Evolutionary conservation across 2,888 invertebrate genomes (phyloP).

Genomic region (Lycaena phlaeas): DNA sequence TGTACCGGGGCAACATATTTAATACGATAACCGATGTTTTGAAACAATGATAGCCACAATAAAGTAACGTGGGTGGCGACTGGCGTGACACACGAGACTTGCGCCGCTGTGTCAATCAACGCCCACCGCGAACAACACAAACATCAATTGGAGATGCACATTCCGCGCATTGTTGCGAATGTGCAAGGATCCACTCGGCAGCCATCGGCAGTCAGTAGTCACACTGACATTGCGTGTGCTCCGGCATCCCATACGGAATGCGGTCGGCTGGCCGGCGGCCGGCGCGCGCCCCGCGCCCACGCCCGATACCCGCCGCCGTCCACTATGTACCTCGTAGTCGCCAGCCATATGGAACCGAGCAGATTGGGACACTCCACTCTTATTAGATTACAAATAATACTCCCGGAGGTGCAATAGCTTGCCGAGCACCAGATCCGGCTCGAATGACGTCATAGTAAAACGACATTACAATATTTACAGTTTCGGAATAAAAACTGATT

Average conservation of each 20-base stretch:
- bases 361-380: conserved; percentile 42
- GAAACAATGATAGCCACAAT: conserved; percentile 12
- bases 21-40: neutral
- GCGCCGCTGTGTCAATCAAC: conserved; percentile 34
- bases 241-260: conserved; percentile 70
- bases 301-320: conserved; percentile 57
- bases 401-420: no score
- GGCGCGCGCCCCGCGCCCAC: conserved; percentile 33
- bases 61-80: conserved; percentile 15
- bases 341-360: conserved; percentile 62
- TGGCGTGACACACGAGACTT: conserved; percentile 26
- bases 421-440: conserved; percentile 20
- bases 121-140: conserved; percentile 22
- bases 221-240: conserved; percentile 70
- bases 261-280: conserved; percentile 64
- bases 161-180: conserved; percentile 26
- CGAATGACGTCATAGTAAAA: conserved; percentile 34
- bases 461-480: conserved; percentile 2
- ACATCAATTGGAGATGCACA: conserved; percentile 19
- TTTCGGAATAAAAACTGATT: no score
- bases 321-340: conserved; percentile 50
- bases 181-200: conserved; percentile 25
- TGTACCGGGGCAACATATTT: no score
- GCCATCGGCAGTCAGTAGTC: conserved; percentile 37
- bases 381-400: conserved; percentile 50